These are phyloP conservation scores for Leptopterna dolabrata DNA, from an alignment of 2,888 invertebrate genomes.

Conservation along the genomic window DNA sequence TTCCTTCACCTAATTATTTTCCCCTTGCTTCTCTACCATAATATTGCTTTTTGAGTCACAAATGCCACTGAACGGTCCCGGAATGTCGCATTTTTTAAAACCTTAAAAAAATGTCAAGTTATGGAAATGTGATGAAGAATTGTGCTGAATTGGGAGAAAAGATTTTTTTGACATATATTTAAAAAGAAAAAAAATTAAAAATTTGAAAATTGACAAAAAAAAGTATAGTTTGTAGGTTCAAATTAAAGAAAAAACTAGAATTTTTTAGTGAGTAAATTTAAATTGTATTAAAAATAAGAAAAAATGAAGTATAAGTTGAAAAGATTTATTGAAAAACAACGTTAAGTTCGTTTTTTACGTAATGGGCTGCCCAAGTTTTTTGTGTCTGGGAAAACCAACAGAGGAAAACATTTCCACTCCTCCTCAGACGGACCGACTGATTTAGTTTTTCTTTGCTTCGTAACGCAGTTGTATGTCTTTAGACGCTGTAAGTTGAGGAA, in stretches of 20 bases:
- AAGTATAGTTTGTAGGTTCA: slow-evolving; percentile 50
- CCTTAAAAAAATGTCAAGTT: background rate
- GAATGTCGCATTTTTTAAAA: slow-evolving; percentile 10
- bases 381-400: slow-evolving; percentile 30
- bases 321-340: slow-evolving; percentile 1
- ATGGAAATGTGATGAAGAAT: slow-evolving; percentile 23
- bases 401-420: slow-evolving; percentile 26
- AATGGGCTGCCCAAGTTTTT: slow-evolving; percentile 37
- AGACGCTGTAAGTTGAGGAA: slow-evolving; percentile 6
- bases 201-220: background rate
- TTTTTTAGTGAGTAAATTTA: slow-evolving; percentile 50
- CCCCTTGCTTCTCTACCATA: background rate
- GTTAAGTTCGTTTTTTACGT: slow-evolving; percentile 9
- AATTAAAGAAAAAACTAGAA: slow-evolving; percentile 41
- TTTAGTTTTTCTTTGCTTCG: slow-evolving; percentile 28
- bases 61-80: slow-evolving; percentile 25
- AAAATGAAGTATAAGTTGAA: slow-evolving; percentile 49
- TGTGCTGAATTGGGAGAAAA: slow-evolving; percentile 25
- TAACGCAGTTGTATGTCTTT: slow-evolving; percentile 29
- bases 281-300: slow-evolving; percentile 49
- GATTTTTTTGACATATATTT: slow-evolving; percentile 39
- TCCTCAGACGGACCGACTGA: slow-evolving; percentile 46
- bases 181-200: background rate
- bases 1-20: slow-evolving; percentile 24
- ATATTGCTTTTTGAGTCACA: slow-evolving; percentile 5